Conservation (phyloP, 2,797 vertebrate genomes). For the Urocyon cinereoargenteus region DNA sequence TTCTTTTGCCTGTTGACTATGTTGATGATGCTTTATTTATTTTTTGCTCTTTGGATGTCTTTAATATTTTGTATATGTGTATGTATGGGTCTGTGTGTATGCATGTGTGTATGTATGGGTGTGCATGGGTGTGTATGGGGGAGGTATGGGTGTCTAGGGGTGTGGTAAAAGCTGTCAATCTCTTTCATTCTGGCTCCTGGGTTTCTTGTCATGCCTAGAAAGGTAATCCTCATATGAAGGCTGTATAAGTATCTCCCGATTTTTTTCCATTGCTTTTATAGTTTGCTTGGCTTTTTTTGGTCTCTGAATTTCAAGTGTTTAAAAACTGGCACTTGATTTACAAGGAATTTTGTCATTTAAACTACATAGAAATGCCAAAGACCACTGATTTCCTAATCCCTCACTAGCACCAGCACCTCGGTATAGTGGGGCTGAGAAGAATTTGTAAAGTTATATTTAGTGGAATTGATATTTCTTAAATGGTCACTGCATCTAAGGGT, state of each 20-base stretch:
- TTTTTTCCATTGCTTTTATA: neutral
- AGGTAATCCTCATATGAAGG: neutral
- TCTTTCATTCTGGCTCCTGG: neutral
- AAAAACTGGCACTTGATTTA: conserved; percentile 24
- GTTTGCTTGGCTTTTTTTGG: neutral
- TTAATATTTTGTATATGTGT: neutral
- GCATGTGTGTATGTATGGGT: neutral
- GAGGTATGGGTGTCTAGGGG: too few species aligned
- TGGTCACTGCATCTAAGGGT: neutral
- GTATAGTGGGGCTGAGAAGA: too few species aligned
- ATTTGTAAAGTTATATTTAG: neutral
- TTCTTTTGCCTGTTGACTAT: neutral
- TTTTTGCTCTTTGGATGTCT: neutral
- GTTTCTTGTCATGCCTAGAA: neutral
- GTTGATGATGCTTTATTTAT: neutral
- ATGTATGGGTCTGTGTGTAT: neutral
- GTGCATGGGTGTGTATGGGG: neutral
- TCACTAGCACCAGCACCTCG: neutral
- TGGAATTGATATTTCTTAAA: neutral
- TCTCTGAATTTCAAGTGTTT: conserved; percentile 19
- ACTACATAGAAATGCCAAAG: neutral
- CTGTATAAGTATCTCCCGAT: neutral
- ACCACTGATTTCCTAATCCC: neutral
- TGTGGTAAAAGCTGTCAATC: neutral
- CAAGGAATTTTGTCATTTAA: neutral